Evolutionary conservation across 2,888 invertebrate genomes (phyloP).

Genomic region (Drosophila testacea): DNA sequence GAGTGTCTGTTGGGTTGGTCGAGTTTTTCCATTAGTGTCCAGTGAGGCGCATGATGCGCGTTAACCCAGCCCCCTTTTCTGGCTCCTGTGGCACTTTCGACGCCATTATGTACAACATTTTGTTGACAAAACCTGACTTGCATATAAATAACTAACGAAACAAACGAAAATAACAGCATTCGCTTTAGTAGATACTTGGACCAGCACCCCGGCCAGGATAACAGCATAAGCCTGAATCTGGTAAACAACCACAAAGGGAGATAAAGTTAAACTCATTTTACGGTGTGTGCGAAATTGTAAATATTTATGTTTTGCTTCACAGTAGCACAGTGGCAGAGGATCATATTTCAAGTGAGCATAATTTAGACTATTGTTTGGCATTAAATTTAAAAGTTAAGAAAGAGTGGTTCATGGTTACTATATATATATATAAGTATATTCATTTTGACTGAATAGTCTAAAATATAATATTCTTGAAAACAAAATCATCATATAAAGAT

Average conservation of each 20-base stretch:
- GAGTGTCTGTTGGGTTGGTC: conserved; percentile 23
- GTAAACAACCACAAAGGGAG: conserved; percentile 75
- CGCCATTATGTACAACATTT: conserved; percentile 71
- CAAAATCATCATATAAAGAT: no score
- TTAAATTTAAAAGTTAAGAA: no score
- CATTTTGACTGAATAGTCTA: no score
- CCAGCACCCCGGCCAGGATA: conserved; percentile 7
- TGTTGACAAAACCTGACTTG: conserved; percentile 80
- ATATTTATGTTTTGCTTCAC: conserved; percentile 66
- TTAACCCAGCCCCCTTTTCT: conserved; percentile 42
- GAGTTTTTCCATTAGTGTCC: conserved; percentile 77
- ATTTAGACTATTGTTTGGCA: no score
- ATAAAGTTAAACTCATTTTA: conserved; percentile 81
- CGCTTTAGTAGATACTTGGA: conserved; percentile 1
- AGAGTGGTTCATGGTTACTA: no score
- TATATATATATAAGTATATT: no score
- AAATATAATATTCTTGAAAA: no score
- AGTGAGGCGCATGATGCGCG: conserved; percentile 72
- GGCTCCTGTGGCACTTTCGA: conserved; percentile 49
- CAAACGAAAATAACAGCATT: conserved; percentile 49
- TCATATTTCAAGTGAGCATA: neutral
- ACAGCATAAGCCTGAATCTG: conserved; percentile 55
- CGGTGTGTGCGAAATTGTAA: conserved; percentile 77
- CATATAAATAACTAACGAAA: conserved; percentile 75
- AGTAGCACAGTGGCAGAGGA: conserved; percentile 42